A percentile compares a stretch with the other conserved stretches of the same genome.
Evolutionary conservation across 2,113 vertebrate genomes (phyloP).

Genomic region (Plectropomus leopardus): DNA sequence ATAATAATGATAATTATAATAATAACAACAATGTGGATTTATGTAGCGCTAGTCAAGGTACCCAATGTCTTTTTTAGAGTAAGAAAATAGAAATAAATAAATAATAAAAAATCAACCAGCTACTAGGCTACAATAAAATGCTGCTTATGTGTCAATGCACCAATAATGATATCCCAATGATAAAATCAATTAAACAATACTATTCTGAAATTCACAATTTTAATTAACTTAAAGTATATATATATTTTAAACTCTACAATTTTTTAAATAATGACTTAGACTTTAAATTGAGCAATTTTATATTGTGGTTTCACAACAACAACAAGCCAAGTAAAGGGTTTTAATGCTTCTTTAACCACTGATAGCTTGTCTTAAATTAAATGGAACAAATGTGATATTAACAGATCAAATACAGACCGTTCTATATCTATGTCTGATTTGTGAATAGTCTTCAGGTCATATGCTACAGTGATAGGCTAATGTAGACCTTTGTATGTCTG

Average conservation of each 20-base stretch:
- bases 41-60: too few relatives aligned
- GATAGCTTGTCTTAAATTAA: background rate
- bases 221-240: background rate
- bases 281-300: background rate
- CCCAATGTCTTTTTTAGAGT: too few relatives aligned
- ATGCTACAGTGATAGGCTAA: background rate
- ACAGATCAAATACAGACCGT: too few relatives aligned
- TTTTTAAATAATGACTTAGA: background rate
- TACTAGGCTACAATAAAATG: too few relatives aligned
- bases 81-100: too few relatives aligned
- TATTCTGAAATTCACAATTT: background rate
- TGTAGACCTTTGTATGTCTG: background rate
- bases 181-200: background rate
- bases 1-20: too few relatives aligned
- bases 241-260: background rate
- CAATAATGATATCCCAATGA: background rate
- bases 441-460: background rate
- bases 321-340: background rate
- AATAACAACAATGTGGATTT: too few relatives aligned
- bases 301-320: background rate
- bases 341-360: background rate
- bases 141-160: too few relatives aligned
- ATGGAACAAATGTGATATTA: background rate
- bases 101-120: too few relatives aligned
- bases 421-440: background rate